Conservation (phyloP, 2,888 invertebrate genomes). For the Epistrophe grossulariae region DNA sequence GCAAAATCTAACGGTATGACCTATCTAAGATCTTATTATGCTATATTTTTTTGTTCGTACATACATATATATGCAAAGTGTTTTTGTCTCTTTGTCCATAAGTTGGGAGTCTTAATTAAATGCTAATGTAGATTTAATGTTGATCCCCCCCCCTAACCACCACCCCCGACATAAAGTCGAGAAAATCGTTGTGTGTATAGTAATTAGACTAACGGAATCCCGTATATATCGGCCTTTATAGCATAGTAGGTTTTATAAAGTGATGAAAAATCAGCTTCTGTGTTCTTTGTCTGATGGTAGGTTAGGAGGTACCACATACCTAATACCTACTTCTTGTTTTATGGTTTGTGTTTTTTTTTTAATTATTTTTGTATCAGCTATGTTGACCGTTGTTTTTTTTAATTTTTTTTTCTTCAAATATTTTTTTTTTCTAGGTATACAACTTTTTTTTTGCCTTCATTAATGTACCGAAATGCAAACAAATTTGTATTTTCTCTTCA, state of each 20-base stretch:
- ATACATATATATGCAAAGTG: neutral
- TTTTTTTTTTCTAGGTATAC: too few relatives aligned
- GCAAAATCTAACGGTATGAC: neutral
- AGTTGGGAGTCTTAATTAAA: constrained; percentile 70
- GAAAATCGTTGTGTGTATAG: constrained; percentile 45
- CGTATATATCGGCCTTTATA: constrained; percentile 37
- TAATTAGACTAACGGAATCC: constrained; percentile 70
- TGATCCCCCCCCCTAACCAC: constrained; percentile 22
- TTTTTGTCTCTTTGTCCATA: constrained; percentile 10
- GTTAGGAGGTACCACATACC: neutral
- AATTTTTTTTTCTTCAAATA: constrained; percentile 7
- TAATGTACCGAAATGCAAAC: constrained; percentile 72
- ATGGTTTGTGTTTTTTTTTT: neutral
- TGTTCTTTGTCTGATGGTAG: neutral
- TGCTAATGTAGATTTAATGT: constrained; percentile 72
- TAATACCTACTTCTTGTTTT: neutral
- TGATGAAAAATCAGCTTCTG: constrained; percentile 55
- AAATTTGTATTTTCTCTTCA: constrained; percentile 62
- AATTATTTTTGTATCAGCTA: neutral
- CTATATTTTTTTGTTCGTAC: neutral
- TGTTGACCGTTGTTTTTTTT: constrained; percentile 37
- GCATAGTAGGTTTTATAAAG: constrained; percentile 15
- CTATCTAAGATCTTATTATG: constrained; percentile 15
- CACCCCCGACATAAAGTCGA: neutral
- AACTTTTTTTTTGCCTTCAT: constrained; percentile 53